Evolutionary conservation across 2,797 vertebrate species (phyloP), one percentile per base, ranked within the genome.

Genomic region (Amazona ochrocephala): DNA sequence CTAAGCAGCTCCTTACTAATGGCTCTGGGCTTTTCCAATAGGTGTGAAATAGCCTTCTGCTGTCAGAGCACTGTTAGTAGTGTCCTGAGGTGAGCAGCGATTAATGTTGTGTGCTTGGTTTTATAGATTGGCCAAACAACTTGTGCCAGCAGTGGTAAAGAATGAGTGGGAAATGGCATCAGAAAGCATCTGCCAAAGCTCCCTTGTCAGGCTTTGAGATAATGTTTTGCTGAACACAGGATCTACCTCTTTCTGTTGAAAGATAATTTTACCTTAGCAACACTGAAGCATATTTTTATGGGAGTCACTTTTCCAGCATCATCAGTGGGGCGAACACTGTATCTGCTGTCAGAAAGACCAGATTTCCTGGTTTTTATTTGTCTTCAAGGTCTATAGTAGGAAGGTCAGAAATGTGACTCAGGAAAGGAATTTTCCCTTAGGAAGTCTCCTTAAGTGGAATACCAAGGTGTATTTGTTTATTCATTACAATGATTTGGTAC

Each of bases 31-130:
- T 74, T 68, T 80, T 73, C 76, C 60, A 56, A 1, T 6, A 42
- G 30, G 21, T 42, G 30, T 50, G 74, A 84, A 60, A 50, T 14
- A 45, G 21, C 39, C n/a, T 45, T 7, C 7, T 4, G 18, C 42
- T 30, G 26, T 12, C 54, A 70, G 26, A 0, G 1, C 0, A 1
- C 24, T 70, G 24, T 13, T 42, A 7, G 1, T 51, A n/a, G 1
- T 1, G 10, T 29, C 14, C 37, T 4, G 0, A 24, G 13, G 47
- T 0, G 5, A 75, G 47, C n/a, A n/a, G n/a, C 64, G 34, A 14
- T 20, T 26, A 29, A 13, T 39, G 34, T 34, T 30, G 34, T 30
- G 4, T 14, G 4, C 8, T 20, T 13, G 8, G 8, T 23, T 67
- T 37, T 39, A 30, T 32, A 67, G 44, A 27, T 11, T 19, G 44